These are phyloP conservation scores for Poecilia wingei DNA, from an alignment of 2,797 vertebrate genomes.

Conservation along the genomic window DNA sequence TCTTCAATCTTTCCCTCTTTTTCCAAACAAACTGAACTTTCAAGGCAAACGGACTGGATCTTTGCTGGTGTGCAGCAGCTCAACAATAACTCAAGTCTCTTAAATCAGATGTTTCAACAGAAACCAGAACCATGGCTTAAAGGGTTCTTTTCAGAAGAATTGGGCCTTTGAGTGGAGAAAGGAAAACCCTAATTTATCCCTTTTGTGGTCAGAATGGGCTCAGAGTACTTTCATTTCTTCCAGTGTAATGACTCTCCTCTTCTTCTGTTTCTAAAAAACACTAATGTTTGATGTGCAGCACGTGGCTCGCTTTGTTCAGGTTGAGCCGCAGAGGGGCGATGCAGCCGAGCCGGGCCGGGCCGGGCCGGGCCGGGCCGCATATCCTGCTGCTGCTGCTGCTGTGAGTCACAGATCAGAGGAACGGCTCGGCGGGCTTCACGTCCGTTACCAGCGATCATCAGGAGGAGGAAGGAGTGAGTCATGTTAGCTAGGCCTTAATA, in stretches of 20 bases:
- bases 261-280: neutral
- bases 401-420: slow-evolving; percentile 56
- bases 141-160: neutral
- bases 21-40: too few species aligned
- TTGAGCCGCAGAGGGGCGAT: neutral
- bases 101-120: neutral
- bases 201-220: neutral
- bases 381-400: slow-evolving; percentile 1
- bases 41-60: too few species aligned
- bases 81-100: neutral
- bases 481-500: slow-evolving; percentile 63
- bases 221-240: neutral
- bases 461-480: slow-evolving; percentile 75
- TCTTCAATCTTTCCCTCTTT: too few species aligned
- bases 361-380: too few species aligned
- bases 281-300: slow-evolving; percentile 5
- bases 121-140: neutral
- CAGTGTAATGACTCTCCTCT: neutral
- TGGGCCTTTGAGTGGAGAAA: neutral
- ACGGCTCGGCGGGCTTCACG: slow-evolving; percentile 28
- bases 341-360: too few species aligned
- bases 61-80: too few species aligned
- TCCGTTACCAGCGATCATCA: slow-evolving; percentile 48
- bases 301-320: neutral
- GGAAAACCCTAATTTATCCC: neutral